Evolutionary conservation across 2,888 invertebrate genomes (phyloP).

Genomic region (Epistrophe grossulariae): DNA sequence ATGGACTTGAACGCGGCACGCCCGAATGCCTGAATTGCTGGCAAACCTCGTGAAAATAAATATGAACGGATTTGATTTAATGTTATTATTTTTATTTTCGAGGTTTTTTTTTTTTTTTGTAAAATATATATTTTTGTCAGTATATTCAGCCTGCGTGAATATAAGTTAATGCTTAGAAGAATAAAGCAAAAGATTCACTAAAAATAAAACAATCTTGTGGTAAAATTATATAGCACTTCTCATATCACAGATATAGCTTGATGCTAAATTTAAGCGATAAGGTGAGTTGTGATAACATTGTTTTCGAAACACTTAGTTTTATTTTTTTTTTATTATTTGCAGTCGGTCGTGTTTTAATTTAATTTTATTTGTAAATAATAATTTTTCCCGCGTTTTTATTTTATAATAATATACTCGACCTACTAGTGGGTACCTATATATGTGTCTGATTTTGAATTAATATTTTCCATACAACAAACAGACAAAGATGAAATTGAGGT

Average conservation of each 20-base stretch:
- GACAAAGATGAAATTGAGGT: conserved; percentile 22
- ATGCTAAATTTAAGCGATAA: conserved; percentile 48
- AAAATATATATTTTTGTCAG: not conserved
- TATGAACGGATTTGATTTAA: conserved; percentile 25
- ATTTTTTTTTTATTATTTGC: not conserved
- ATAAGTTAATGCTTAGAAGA: not conserved
- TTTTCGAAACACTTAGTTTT: conserved; percentile 21
- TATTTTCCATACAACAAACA: conserved; percentile 42
- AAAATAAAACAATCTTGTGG: conserved; percentile 18
- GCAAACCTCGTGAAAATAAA: not conserved
- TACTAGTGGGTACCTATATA: not conserved
- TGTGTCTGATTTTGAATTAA: conserved; percentile 33
- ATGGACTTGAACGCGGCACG: conserved; percentile 54
- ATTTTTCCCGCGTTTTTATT: conserved; percentile 1
- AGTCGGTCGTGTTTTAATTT: not conserved
- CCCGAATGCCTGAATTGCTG: not conserved
- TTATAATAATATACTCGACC: not conserved
- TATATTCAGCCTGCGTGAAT: not conserved
- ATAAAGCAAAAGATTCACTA: conserved; percentile 33
- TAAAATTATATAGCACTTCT: not conserved
- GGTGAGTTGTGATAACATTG: conserved; percentile 46
- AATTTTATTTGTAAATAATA: conserved; percentile 24
- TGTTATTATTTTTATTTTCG: conserved; percentile 28
- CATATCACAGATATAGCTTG: conserved; percentile 39
- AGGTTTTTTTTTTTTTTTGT: conserved; percentile 1